Base-by-base conservation (phyloP, 2,113 vertebrate species). In the Ranitomeya variabilis region DNA sequence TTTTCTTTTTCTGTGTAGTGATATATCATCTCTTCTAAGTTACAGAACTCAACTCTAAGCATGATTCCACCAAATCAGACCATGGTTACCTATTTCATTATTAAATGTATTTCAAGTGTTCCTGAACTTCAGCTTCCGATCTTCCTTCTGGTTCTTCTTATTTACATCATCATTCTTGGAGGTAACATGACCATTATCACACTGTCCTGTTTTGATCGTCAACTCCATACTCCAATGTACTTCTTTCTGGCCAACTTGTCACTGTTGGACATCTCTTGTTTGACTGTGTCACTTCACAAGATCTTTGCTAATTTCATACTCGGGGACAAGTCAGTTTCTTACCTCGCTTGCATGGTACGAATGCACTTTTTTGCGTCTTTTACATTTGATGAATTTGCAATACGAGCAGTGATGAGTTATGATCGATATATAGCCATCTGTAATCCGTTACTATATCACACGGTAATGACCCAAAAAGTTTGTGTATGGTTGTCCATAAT, bases 211-310 rank as follows among this genome's bases (percentile, higher is more conserved):
- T 18, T 54, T 45, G 52, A 55, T 5, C 83, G 7, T 57, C 83
- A 74, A 16, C 67, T 84, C 52, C 83, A 85, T n/a, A 85, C 83
- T 62, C 83, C 83, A 23, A 85, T 85, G 83, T 73, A 85, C 83
- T 85, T 85, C 69, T 85, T 85, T 23, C 83, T 85, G 23, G 67
- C 0, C 54, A 80, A 80, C 77, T 23, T 80, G 21, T 80, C 77
- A n/a, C 5, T 59, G 54, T n/a, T 80, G 52, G 77, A 80, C 12
- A 26, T 80, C 2, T 57, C 52, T 26, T 80, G 77, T 57, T 57
- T n/a, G 10, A 57, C 77, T 2, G 54, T 80, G 2, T 57, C 77
- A 7, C n/a, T 80, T 6, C 54, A 59, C n/a, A 80, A 80, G n/a
- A 80, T 80, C 37, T n/a, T 80, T n/a, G 11, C 7, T 7, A 57